phyloP scores from a whole-genome alignment of 2,113 vertebrate species.

The Gymnocephalus cernua region DNA sequence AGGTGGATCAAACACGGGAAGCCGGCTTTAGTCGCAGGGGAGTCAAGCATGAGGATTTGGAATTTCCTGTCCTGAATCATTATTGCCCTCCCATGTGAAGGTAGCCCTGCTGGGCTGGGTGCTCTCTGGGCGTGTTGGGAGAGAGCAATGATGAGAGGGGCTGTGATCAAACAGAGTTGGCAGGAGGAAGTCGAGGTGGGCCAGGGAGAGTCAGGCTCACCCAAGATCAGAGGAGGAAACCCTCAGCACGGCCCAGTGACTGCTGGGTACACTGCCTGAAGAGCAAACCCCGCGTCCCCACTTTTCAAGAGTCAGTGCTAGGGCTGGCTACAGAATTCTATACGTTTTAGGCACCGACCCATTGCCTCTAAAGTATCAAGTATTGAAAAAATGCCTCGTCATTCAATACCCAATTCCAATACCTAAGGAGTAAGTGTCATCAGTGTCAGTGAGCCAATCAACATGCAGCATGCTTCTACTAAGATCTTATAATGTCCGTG shows the following conservation, averaged over 20 bases:
- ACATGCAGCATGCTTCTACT: too few relatives aligned
- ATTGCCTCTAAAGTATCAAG: too few relatives aligned
- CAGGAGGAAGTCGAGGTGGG: background rate
- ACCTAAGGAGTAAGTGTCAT: too few relatives aligned
- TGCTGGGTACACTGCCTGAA: background rate
- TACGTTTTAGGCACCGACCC: too few relatives aligned
- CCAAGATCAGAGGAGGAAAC: constrained; percentile 11
- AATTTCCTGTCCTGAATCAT: constrained; percentile 58
- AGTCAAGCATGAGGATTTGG: constrained; percentile 56
- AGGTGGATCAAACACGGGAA: constrained; percentile 56
- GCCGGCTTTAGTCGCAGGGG: constrained; percentile 54
- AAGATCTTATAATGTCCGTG: too few relatives aligned
- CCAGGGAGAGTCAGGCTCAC: constrained; percentile 1
- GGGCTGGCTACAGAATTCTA: too few relatives aligned
- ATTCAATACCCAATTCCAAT: too few relatives aligned
- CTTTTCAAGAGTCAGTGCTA: background rate
- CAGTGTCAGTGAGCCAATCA: too few relatives aligned
- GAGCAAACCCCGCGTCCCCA: background rate
- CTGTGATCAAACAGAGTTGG: constrained; percentile 61
- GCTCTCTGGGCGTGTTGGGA: background rate
- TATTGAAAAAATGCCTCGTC: too few relatives aligned
- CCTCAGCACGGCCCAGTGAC: background rate
- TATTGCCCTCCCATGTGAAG: constrained; percentile 31
- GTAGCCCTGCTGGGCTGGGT: background rate
- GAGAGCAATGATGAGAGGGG: constrained; percentile 1